phyloP scores from a whole-genome alignment of 2,888 invertebrate genomes.

The Venusia cambrica region DNA sequence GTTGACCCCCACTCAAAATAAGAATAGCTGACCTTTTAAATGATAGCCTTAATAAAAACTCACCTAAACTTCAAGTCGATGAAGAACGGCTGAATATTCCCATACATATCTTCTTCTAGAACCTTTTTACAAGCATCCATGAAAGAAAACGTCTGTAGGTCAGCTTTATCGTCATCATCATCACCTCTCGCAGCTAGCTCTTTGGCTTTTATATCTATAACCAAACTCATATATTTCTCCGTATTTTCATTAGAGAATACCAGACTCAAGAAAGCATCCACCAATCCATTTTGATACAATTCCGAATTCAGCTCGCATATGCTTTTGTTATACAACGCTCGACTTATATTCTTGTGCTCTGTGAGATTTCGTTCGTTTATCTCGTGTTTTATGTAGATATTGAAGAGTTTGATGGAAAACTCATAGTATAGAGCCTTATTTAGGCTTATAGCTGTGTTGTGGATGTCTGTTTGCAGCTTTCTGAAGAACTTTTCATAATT shows the following conservation, averaged over 20 bases:
- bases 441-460: conserved; percentile 59
- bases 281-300: conserved; percentile 48
- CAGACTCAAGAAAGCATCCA: conserved; percentile 57
- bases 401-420: conserved; percentile 56
- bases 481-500: conserved; percentile 54
- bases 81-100: conserved; percentile 46
- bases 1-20: too few species aligned
- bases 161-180: conserved; percentile 31
- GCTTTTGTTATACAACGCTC: conserved; percentile 65
- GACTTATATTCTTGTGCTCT: conserved; percentile 48
- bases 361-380: conserved; percentile 25
- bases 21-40: too few species aligned
- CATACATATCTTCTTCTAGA: conserved; percentile 41
- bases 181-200: conserved; percentile 39
- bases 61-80: conserved; percentile 53
- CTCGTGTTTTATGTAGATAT: conserved; percentile 55
- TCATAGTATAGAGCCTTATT: conserved; percentile 51
- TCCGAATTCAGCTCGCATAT: conserved; percentile 61
- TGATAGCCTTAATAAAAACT: too few species aligned
- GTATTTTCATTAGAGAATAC: conserved; percentile 45
- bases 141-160: conserved; percentile 46
- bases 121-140: conserved; percentile 43
- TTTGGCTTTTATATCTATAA: conserved; percentile 66
- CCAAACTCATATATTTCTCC: conserved; percentile 62
- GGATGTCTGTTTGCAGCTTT: conserved; percentile 60